Evolutionary conservation across 2,888 invertebrate species (phyloP).

Genomic region (Aphidius colemani): DNA sequence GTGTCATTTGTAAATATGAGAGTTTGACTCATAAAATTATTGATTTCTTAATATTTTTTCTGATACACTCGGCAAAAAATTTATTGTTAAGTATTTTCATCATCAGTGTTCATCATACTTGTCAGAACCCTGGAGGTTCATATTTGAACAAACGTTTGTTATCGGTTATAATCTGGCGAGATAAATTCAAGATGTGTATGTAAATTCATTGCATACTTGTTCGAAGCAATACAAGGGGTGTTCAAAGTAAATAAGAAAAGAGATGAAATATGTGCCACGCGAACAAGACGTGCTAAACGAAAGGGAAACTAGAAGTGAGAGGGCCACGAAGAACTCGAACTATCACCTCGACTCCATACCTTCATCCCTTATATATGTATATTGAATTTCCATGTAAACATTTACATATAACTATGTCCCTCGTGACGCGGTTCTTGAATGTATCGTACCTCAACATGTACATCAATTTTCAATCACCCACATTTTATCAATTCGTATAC

Average conservation of each 20-base stretch:
- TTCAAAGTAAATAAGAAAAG: slow-evolving; percentile 32
- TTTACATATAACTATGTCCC: slow-evolving; percentile 13
- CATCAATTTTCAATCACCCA: not conserved
- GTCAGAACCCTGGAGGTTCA: not conserved
- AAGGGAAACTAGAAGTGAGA: slow-evolving; percentile 46
- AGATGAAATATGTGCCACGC: slow-evolving; percentile 50
- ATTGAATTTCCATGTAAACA: not conserved
- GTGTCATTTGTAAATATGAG: no score
- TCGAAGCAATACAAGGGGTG: slow-evolving; percentile 20
- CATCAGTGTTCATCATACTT: not conserved
- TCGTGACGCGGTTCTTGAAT: not conserved
- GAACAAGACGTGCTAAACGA: slow-evolving; percentile 30
- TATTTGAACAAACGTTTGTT: no score
- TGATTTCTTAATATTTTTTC: no score
- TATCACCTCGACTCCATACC: slow-evolving; percentile 38
- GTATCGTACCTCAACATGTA: not conserved
- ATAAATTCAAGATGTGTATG: not conserved
- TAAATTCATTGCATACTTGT: slow-evolving; percentile 6
- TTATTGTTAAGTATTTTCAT: no score
- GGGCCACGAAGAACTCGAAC: slow-evolving; percentile 49
- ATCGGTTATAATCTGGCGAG: no score
- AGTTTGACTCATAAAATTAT: no score
- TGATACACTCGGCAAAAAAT: no score
- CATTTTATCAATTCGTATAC: not conserved
- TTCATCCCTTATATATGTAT: slow-evolving; percentile 16